These are phyloP conservation scores for Oncorhynchus kisutch DNA, from an alignment of 2,113 vertebrate species.

Conservation along the genomic window DNA sequence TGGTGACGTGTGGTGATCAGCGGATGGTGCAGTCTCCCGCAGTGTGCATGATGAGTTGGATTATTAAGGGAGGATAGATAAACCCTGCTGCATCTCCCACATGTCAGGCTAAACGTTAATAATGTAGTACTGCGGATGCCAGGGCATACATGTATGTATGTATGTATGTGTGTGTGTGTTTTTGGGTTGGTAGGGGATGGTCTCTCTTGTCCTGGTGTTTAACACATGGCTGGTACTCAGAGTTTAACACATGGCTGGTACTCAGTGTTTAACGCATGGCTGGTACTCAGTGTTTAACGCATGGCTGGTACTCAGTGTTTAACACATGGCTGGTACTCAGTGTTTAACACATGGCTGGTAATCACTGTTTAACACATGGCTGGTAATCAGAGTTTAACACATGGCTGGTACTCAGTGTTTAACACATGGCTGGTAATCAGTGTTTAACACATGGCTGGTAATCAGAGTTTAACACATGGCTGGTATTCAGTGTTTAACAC, in stretches of 20 bases:
- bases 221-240: slow-evolving; percentile 25
- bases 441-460: too few species aligned
- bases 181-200: neutral
- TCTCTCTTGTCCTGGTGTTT: neutral
- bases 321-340: too few species aligned
- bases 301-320: too few species aligned
- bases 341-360: too few species aligned
- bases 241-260: slow-evolving; percentile 19
- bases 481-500: too few species aligned
- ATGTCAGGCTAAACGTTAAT: slow-evolving; percentile 4
- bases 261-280: slow-evolving; percentile 18
- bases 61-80: neutral
- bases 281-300: slow-evolving; percentile 4
- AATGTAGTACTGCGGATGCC: neutral
- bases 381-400: too few species aligned
- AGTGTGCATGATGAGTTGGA: neutral
- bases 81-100: neutral
- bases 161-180: too few species aligned
- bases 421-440: too few species aligned
- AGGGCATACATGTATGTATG: neutral
- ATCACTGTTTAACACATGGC: too few species aligned
- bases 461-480: too few species aligned
- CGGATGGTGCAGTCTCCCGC: neutral
- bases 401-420: too few species aligned
- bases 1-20: neutral